Conservation (phyloP, 2,113 vertebrate species). For the Salminus brasiliensis region DNA sequence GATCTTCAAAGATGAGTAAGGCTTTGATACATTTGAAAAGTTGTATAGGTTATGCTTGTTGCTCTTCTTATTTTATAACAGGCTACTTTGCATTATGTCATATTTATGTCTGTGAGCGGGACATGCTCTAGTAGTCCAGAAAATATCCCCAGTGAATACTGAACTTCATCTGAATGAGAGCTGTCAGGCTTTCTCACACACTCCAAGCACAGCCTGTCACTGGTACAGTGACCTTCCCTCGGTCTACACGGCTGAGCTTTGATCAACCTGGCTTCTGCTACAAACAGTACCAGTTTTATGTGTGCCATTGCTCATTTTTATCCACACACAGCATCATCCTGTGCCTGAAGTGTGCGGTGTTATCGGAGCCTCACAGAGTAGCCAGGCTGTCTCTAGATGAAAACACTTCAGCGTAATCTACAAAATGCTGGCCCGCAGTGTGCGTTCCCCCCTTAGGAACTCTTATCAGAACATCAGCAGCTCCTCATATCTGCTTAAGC, state of each 20-base stretch:
- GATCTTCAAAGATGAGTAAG: too few relatives aligned
- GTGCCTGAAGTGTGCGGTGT: background rate
- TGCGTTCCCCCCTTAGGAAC: background rate
- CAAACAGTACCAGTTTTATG: background rate
- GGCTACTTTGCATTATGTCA: background rate
- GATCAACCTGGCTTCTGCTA: background rate
- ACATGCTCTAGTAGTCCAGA: background rate
- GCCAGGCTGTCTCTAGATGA: slow-evolving; percentile 22
- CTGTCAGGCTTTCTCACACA: background rate
- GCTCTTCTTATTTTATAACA: background rate
- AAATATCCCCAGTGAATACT: background rate
- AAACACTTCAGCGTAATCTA: slow-evolving; percentile 17
- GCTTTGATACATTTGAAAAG: background rate
- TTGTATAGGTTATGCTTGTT: background rate
- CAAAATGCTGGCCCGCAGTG: background rate
- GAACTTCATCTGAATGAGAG: background rate
- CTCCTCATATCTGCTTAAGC: slow-evolving; percentile 15
- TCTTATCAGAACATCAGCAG: slow-evolving; percentile 29
- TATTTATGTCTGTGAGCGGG: background rate
- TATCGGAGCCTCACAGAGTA: slow-evolving; percentile 28
- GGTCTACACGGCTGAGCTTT: slow-evolving; percentile 1
- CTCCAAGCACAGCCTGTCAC: background rate
- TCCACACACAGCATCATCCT: background rate
- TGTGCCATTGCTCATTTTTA: background rate
- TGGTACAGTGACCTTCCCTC: background rate